Evolutionary conservation across 2,888 invertebrate species (phyloP).

Genomic region (Drosophila ezoana): DNA sequence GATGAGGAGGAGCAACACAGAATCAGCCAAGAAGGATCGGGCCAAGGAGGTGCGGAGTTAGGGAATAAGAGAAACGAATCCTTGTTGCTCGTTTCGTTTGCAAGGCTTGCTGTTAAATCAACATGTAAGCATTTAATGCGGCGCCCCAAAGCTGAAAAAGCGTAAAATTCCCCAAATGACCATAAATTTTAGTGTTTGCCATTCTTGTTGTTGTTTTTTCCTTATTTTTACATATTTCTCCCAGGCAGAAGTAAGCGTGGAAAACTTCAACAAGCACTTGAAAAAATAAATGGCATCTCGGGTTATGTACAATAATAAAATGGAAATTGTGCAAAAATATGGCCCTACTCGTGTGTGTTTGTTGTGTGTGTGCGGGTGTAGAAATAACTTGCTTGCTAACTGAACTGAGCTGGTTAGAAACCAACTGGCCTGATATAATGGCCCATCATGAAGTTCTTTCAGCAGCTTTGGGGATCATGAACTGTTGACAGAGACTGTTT

Average conservation of each 20-base stretch:
- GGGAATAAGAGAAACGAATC: constrained; percentile 29
- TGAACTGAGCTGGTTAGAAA: constrained; percentile 15
- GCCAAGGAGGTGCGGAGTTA: constrained; percentile 1
- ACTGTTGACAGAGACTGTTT: constrained; percentile 58
- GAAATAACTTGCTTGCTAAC: constrained; percentile 42
- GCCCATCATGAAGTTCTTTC: constrained; percentile 45
- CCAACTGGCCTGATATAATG: constrained; percentile 51
- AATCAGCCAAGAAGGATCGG: constrained; percentile 7
- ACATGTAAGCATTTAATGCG: constrained; percentile 79
- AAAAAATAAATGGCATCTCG: constrained; percentile 76
- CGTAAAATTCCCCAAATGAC: constrained; percentile 82
- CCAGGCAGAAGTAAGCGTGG: constrained; percentile 33
- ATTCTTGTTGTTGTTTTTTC: constrained; percentile 53
- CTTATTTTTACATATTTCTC: constrained; percentile 21
- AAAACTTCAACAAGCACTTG: constrained; percentile 75
- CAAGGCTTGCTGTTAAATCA: constrained; percentile 70
- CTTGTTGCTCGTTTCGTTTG: constrained; percentile 38
- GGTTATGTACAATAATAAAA: constrained; percentile 77
- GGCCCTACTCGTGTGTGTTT: constrained; percentile 24
- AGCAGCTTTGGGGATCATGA: constrained; percentile 32
- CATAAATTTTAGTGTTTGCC: constrained; percentile 79
- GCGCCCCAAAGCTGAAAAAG: constrained; percentile 75
- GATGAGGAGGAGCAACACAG: background rate
- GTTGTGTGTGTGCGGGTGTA: background rate
- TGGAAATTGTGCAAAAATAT: constrained; percentile 77